These are phyloP conservation scores for Drosophila bunnanda DNA, from an alignment of 2,888 invertebrate genomes.

Conservation along the genomic window DNA sequence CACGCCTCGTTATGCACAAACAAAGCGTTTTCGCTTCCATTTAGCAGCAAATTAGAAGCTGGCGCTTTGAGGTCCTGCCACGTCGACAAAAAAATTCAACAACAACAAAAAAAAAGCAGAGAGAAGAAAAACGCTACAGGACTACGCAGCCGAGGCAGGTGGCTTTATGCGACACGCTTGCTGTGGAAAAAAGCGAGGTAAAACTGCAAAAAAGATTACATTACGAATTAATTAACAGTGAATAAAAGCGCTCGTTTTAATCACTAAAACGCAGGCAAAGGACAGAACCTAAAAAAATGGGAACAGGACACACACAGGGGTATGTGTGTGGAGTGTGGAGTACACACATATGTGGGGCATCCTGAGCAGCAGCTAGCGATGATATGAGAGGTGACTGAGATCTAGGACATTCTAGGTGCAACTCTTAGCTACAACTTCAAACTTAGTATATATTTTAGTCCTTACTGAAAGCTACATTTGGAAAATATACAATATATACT, in stretches of 20 bases:
- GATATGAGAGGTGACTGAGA: constrained; percentile 35
- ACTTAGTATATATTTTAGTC: not conserved
- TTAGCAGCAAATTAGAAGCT: constrained; percentile 72
- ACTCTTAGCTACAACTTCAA: not conserved
- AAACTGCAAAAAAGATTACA: constrained; percentile 41
- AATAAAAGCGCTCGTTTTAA: constrained; percentile 37
- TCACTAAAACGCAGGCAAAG: constrained; percentile 9
- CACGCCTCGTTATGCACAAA: constrained; percentile 78
- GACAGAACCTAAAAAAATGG: not conserved
- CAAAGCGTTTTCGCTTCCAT: constrained; percentile 74
- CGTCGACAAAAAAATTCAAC: constrained; percentile 2
- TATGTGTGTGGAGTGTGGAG: too few relatives aligned
- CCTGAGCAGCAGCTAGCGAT: constrained; percentile 5
- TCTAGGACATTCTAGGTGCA: constrained; percentile 39
- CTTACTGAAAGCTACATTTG: not conserved
- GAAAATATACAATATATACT: too few relatives aligned
- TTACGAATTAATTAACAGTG: constrained; percentile 56
- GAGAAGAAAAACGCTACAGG: not conserved
- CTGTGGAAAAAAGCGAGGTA: constrained; percentile 1
- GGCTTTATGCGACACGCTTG: constrained; percentile 18
- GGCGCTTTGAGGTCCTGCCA: constrained; percentile 50
- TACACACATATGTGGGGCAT: not conserved
- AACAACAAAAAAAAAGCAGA: not conserved
- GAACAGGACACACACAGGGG: not conserved
- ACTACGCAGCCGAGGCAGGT: constrained; percentile 15